Evolutionary conservation across 2,888 invertebrate species (phyloP).

Genomic region (Harmothoe impar): DNA sequence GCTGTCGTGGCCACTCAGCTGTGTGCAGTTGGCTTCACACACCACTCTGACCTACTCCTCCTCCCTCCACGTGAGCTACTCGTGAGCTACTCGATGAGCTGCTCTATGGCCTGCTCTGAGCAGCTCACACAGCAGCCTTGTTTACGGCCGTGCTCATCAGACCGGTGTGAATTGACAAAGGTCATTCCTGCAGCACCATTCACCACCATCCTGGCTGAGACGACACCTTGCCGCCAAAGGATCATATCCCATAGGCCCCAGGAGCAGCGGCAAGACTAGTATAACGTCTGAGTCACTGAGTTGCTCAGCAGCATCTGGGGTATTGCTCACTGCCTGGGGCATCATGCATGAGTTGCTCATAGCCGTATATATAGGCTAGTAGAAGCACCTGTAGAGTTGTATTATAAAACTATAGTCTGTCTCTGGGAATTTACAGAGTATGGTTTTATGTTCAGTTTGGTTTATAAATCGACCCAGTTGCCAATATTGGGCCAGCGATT

Average conservation of each 20-base stretch:
- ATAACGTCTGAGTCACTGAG: background rate
- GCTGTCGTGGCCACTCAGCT: background rate
- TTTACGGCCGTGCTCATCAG: constrained; percentile 7
- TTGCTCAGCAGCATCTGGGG: background rate
- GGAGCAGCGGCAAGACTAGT: background rate
- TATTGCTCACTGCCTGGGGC: no score
- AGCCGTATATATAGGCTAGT: background rate
- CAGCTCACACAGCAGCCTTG: background rate
- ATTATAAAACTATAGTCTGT: background rate
- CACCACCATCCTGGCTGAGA: background rate
- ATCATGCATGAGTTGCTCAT: no score
- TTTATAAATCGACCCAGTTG: no score
- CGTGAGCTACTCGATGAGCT: background rate
- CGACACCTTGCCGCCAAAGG: background rate
- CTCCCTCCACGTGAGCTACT: background rate
- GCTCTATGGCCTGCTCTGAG: background rate
- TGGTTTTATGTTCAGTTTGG: background rate
- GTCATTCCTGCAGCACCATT: background rate
- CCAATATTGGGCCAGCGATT: no score
- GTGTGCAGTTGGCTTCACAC: background rate
- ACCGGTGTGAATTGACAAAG: background rate
- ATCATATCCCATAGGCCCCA: no score
- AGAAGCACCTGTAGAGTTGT: constrained; percentile 3
- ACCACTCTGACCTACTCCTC: background rate
- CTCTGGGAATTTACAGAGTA: background rate